These are phyloP conservation scores for Heliothis peltigera DNA, from an alignment of 2,888 invertebrate species.

Conservation along the genomic window DNA sequence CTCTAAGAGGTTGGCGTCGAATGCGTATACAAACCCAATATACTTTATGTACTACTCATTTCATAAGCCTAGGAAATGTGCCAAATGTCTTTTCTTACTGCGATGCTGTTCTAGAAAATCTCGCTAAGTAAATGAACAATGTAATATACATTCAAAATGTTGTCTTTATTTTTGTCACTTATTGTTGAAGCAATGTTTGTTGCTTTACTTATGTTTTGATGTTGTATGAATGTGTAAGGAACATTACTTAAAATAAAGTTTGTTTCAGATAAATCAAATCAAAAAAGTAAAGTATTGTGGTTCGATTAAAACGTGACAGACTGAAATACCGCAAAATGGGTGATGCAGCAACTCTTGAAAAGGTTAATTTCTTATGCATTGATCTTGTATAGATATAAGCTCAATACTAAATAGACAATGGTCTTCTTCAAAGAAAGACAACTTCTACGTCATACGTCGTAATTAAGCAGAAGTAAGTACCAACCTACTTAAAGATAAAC, in stretches of 20 bases:
- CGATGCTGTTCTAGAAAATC: slow-evolving; percentile 42
- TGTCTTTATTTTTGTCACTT: slow-evolving; percentile 31
- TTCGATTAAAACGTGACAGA: too few relatives aligned
- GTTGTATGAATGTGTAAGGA: too few relatives aligned
- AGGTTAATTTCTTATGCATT: background rate
- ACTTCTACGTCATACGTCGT: too few relatives aligned
- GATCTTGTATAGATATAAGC: background rate
- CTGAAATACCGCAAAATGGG: background rate
- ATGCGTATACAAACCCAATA: slow-evolving; percentile 60
- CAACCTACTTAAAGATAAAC: slow-evolving; percentile 12
- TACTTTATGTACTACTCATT: slow-evolving; percentile 60
- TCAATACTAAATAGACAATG: too few relatives aligned
- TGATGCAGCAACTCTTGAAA: background rate
- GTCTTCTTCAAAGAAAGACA: too few relatives aligned
- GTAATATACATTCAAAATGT: slow-evolving; percentile 39
- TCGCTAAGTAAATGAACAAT: slow-evolving; percentile 44
- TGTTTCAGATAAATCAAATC: too few relatives aligned
- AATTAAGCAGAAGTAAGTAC: background rate
- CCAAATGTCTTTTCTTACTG: slow-evolving; percentile 62
- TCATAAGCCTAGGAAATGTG: slow-evolving; percentile 65
- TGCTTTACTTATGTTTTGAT: slow-evolving; percentile 2
- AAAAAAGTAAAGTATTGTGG: too few relatives aligned
- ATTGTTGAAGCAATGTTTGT: slow-evolving; percentile 16
- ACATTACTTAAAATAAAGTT: background rate
- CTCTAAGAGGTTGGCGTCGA: slow-evolving; percentile 66